phyloP scores from a whole-genome alignment of 1,140 invertebrate species.

The Solenopsis invicta region DNA sequence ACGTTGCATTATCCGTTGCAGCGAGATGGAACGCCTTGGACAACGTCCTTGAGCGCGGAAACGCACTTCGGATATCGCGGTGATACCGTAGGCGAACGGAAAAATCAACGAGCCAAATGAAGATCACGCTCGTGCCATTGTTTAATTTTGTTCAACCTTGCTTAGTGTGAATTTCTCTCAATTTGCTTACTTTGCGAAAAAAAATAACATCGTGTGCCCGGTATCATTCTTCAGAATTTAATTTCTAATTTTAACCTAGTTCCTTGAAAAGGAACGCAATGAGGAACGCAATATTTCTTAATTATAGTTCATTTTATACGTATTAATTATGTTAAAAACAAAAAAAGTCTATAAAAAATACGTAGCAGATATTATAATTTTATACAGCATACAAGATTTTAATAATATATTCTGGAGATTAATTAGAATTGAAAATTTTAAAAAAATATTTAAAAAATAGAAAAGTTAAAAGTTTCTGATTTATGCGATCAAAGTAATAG shows the following conservation, averaged over 20 bases:
- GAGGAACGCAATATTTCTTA: background rate
- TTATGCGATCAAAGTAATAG: background rate
- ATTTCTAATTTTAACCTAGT: background rate
- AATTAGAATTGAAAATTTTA: conserved; percentile 1
- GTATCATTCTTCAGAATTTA: background rate
- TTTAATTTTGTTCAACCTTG: background rate
- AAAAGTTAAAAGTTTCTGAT: background rate
- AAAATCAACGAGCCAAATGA: conserved; percentile 48
- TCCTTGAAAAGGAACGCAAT: background rate
- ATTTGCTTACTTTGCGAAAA: background rate
- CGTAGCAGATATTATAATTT: background rate
- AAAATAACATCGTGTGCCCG: background rate
- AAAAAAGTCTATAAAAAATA: background rate
- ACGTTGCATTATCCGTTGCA: conserved; percentile 86
- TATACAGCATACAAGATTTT: background rate
- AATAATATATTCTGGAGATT: background rate
- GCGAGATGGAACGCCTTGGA: conserved; percentile 85
- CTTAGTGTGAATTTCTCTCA: background rate
- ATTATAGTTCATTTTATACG: background rate
- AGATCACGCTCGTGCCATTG: background rate
- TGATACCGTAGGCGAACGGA: conserved; percentile 27
- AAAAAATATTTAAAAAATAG: background rate
- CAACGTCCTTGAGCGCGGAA: conserved; percentile 81
- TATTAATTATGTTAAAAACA: background rate
- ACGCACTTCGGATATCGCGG: conserved; percentile 43